phyloP scores from a whole-genome alignment of 2,797 vertebrate genomes.

The Sebastiscus albofasciatus region DNA sequence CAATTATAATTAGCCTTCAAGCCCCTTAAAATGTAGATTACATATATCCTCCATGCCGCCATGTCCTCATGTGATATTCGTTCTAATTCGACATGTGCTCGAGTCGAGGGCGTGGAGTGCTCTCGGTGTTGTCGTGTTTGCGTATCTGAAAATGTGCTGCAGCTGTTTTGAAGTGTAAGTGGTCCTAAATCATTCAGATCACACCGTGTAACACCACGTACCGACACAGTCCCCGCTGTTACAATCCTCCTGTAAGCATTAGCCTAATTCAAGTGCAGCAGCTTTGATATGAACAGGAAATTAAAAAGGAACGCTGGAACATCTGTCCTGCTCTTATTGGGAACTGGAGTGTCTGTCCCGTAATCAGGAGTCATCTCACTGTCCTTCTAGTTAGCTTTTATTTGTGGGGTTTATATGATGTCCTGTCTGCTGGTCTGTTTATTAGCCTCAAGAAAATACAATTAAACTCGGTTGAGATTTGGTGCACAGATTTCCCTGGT shows the following conservation, averaged over 20 bases:
- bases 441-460: neutral
- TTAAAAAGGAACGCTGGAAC: conserved; percentile 17
- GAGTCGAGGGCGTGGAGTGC: conserved; percentile 25
- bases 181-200: conserved; percentile 60
- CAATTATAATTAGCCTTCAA: conserved; percentile 58
- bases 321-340: conserved; percentile 26
- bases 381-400: neutral
- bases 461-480: neutral
- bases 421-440: neutral
- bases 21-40: conserved; percentile 56
- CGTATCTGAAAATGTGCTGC: conserved; percentile 37
- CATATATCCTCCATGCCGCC: conserved; percentile 33
- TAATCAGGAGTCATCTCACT: neutral
- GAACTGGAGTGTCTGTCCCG: neutral
- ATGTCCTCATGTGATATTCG: conserved; percentile 36
- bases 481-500: neutral
- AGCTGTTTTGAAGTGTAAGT: conserved; percentile 47
- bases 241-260: conserved; percentile 8
- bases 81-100: conserved; percentile 28
- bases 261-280: conserved; percentile 18
- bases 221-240: conserved; percentile 34
- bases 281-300: conserved; percentile 16
- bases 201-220: conserved; percentile 10
- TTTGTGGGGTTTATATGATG: neutral
- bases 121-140: conserved; percentile 12